A percentile compares a stretch with the other conserved stretches of the same genome.
phyloP scores from a whole-genome alignment of 1,140 invertebrate species.

The Proctacanthus coquilletti region DNA sequence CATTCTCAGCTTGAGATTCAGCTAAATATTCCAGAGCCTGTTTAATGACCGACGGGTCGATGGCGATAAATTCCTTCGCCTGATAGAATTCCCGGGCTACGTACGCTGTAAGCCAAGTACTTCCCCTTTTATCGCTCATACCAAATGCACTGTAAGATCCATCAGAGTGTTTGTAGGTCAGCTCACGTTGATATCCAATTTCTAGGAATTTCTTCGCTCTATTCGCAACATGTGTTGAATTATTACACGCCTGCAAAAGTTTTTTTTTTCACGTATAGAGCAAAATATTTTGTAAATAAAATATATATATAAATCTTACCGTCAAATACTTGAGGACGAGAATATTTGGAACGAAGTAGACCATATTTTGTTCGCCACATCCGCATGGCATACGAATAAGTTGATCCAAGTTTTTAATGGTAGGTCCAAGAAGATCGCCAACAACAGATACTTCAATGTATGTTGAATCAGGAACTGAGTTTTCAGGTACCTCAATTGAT shows the following conservation, averaged over 20 bases:
- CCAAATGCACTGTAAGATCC: constrained; percentile 95
- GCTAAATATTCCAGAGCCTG: constrained; percentile 67
- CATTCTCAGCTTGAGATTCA: constrained; percentile 57
- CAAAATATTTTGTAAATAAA: no score
- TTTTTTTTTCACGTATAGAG: no score
- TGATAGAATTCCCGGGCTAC: constrained; percentile 59
- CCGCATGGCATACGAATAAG: constrained; percentile 74
- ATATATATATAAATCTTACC: no score
- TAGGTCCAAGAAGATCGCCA: constrained; percentile 60
- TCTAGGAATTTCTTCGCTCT: constrained; percentile 66
- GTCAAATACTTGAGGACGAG: constrained; percentile 61
- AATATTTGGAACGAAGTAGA: constrained; percentile 84
- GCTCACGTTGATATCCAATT: constrained; percentile 79
- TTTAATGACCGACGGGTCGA: constrained; percentile 57
- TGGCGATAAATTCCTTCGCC: constrained; percentile 59
- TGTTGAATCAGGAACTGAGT: constrained; percentile 52
- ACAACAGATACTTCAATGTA: constrained; percentile 55
- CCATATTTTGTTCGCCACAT: constrained; percentile 92
- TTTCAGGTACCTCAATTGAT: constrained; percentile 49
- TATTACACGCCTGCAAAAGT: no score
- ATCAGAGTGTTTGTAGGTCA: constrained; percentile 76
- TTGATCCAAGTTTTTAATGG: constrained; percentile 55
- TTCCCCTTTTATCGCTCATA: constrained; percentile 48
- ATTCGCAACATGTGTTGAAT: no score
- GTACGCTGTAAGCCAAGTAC: constrained; percentile 91